phyloP scores from a whole-genome alignment of 92 coral and sea anemone genomes.

The Diadumene lineata region DNA sequence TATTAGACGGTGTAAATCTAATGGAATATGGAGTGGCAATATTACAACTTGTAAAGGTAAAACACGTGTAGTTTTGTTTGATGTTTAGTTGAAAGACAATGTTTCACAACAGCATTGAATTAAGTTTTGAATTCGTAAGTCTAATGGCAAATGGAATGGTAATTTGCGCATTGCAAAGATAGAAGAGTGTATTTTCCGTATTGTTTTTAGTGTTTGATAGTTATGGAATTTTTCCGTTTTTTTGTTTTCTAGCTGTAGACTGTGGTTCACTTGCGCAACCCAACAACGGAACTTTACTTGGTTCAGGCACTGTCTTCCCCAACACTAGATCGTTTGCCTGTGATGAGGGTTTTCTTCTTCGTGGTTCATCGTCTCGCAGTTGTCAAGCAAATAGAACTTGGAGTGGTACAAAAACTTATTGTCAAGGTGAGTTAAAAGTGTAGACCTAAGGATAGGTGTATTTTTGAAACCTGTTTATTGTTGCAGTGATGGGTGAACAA shows the following conservation, averaged over 20 bases:
- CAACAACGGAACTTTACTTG: conserved; percentile 31
- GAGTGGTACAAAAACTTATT: conserved; percentile 29
- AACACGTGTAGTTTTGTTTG: background rate
- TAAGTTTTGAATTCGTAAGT: no score
- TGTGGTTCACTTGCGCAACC: conserved; percentile 38
- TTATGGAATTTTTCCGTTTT: no score
- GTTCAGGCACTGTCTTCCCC: conserved; percentile 45
- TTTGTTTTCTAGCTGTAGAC: conserved; percentile 36
- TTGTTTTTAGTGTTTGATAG: no score
- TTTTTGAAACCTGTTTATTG: no score
- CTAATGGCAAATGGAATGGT: no score
- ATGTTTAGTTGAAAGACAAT: background rate
- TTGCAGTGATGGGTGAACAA: no score
- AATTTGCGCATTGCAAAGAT: no score
- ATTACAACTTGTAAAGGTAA: conserved; percentile 48
- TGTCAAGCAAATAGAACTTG: conserved; percentile 56
- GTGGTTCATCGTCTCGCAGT: conserved; percentile 34
- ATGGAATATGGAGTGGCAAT: conserved; percentile 72
- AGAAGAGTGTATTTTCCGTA: no score
- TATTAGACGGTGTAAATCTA: conserved; percentile 50
- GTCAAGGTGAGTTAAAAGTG: background rate
- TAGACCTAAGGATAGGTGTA: background rate
- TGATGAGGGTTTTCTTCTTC: conserved; percentile 48
- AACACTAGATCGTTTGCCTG: conserved; percentile 45
- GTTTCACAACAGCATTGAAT: no score